Base-by-base conservation (phyloP, 64 coral and sea anemone species). In the Orbicella faveolata region DNA sequence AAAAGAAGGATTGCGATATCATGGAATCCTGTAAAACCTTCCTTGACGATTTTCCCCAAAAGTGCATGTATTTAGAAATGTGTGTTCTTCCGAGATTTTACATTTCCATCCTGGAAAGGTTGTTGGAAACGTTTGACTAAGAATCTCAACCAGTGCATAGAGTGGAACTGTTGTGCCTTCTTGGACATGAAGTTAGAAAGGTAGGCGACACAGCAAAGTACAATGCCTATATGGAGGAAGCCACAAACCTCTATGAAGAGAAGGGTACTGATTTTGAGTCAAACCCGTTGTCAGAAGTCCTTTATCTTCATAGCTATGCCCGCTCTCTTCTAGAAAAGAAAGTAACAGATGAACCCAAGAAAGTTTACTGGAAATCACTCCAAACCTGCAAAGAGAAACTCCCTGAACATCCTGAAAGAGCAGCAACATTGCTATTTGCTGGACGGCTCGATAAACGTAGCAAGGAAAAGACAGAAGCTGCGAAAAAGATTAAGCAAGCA, bases 61-160 rank as follows among this genome's bases (percentile, higher is more conserved):
- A 59, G 20, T 90, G 63, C n/a, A 15, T 55, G 65, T 90, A 81
- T 74, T 52, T 76, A 7, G 53, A 90, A 55, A 90, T 51, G 78
- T 90, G 88, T 54, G 23, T 90, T 73, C 62, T 39, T 19, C 88
- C 78, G 2, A 81, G 33, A 3, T 69, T 72, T 35, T 90, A 82
- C 44, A n/a, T 41, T 36, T 1, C 9, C 11, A 73, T 81, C 53
- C 61, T 90, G 9, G 37, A 77, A 48, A 51, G 19, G 36, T 77
- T 77, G 41, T 77, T 51, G 41, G 9, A 39, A 19, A 20, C 19
- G 15, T 48, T 19, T 76, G 75, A 76, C 9, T 20, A 39, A 7
- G 36, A 19, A 23, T 53, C 51, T 51, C n/a, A 35, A 35, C 73
- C 88, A 59, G 26, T 90, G 52, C 78, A 36, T 13, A 8, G 14